Base-by-base conservation (phyloP, 2,113 vertebrate genomes). In the Acanthisitta chloris region DNA sequence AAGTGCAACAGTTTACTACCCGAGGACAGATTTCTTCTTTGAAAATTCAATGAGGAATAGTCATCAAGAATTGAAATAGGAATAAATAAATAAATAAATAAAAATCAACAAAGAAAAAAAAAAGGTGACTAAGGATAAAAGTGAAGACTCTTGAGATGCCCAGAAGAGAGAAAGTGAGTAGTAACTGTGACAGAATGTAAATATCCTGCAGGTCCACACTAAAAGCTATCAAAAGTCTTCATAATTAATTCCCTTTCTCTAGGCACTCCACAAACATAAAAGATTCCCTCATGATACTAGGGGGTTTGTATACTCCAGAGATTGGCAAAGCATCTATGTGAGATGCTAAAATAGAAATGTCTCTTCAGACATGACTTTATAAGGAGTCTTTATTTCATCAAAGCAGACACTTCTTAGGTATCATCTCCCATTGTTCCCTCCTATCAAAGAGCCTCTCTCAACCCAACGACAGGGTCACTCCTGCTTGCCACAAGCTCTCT, bases 371-470 rank as follows among this genome's bases (percentile, higher is more conserved):
- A 3, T 8, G 25, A 26, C 8, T 64, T 62, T 17, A 28, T 20
- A 26, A 2, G 6, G 17, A 59, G 26, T 40, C 36, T 9, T 46
- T 14, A 65, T 16, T 81, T 86, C 7, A 10, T 45, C 8, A 15
- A n/a, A 77, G 24, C 4, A 57, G 42, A 6, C 28, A n/a, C 28
- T 66, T 70, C 4, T 48, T 10, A 38, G 36, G 13, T 52, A 69
- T 33, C 26, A 33, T 11, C 15, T 81, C 34, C 48, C 36, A 71
- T 34, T 0, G 0, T 48, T 21, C 16, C 18, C 24, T 45, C 14
- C 17, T 54, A 42, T 3, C 43, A 65, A 65, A 61, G 40, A 45
- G 5, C 12, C 26, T 46, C 43, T 72, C 40, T 13, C 23, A 69
- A 38, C 28, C 52, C 57, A 31, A 65, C 7, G 58, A 36, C 14